phyloP scores from a whole-genome alignment of 2,113 vertebrate species.

The Dermatemys mawii region DNA sequence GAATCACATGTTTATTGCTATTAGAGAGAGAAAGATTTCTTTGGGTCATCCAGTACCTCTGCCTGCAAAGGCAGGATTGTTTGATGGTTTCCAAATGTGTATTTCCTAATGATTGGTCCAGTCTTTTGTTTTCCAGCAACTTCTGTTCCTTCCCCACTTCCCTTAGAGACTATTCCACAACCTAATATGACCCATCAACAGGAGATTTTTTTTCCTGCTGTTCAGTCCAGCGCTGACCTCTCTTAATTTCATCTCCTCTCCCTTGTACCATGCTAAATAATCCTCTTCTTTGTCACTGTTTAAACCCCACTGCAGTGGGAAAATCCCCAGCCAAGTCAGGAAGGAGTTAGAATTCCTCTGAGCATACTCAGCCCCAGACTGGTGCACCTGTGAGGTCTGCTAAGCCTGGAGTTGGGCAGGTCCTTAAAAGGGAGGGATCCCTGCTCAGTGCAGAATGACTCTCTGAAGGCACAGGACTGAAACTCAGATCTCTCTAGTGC shows the following conservation, averaged over 20 bases:
- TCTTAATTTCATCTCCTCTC: not conserved
- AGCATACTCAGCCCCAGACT: not conserved
- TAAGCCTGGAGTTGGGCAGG: not conserved
- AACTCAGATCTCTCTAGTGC: not conserved
- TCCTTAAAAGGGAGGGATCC: not conserved
- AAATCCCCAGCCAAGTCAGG: not conserved
- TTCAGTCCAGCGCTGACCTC: not conserved
- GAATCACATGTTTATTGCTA: not conserved
- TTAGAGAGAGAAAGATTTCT: not conserved
- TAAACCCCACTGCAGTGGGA: not conserved
- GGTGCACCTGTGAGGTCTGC: not conserved
- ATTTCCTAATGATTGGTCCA: not conserved
- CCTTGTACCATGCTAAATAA: not conserved
- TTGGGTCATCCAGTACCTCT: not conserved
- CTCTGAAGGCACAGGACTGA: too few species aligned
- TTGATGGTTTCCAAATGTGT: not conserved
- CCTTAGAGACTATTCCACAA: not conserved
- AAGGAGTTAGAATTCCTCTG: not conserved
- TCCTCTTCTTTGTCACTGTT: not conserved
- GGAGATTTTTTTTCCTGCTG: not conserved
- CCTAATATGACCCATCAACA: not conserved
- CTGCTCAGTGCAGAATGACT: not conserved
- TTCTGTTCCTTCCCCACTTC: not conserved
- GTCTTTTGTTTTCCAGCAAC: not conserved
- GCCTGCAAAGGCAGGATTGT: not conserved